Evolutionary conservation across 2,797 vertebrate species (phyloP), one percentile per base, ranked within the genome.

Genomic region (Eremophila alpestris): DNA sequence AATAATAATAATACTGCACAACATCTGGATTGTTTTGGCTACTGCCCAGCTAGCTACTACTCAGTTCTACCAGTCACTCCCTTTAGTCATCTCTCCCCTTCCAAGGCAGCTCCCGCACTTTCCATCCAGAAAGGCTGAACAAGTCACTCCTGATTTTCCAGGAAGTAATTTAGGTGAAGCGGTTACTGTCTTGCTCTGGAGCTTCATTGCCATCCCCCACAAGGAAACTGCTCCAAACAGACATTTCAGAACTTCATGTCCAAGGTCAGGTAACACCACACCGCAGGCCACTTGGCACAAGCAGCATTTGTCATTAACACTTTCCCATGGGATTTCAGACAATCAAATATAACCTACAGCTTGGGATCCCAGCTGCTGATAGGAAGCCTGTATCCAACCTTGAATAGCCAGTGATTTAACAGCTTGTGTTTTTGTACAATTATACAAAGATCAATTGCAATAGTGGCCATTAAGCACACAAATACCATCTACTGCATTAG

Each of bases 141-240:
- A 85, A 89, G 82, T 75, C n/a, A 58, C 40, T 89, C 86, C 71
- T 51, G 71, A 93, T 93, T 87, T 94, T 93, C 92, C 87, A 89
- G 77, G 52, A 80, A 89, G 62, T 23, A 79, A 48, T 34, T 95
- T 69, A 55, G 29, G 38, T 14, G 10, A 74, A 89, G 73, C 7
- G 10, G 36, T 58, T 78, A 59, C 55, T 32, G 24, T 45, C 67
- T 48, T 58, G 5, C 18, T 83, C 19, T n/a, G 63, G 75, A 83
- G 87, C 36, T 65, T 45, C 22, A 10, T 0, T 34, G 59, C 36
- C 40, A 67, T 16, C 55, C 74, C 55, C 24, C 12, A 29, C 19
- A 70, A 83, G 49, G 56, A 30, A 73, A 71, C 27, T 80, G 19
- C 34, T 89, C 60, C 68, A 87, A 30, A 71, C 5, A 80, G 19